These are phyloP conservation scores for Bubalus kerabau DNA, from an alignment of 2,113 vertebrate genomes.

Conservation along the genomic window DNA sequence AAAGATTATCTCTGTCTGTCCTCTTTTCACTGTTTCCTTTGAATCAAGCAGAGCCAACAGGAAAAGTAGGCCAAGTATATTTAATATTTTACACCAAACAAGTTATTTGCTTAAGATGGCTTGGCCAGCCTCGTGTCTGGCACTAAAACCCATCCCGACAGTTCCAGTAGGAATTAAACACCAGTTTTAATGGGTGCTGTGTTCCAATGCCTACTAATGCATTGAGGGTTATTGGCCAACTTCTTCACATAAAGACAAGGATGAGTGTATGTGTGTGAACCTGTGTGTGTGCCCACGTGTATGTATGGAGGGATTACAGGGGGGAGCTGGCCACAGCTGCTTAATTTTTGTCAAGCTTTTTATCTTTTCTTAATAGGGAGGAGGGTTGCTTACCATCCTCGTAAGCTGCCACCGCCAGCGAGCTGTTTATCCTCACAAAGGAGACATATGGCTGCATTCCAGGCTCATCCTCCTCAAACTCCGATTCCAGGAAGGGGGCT, in stretches of 20 bases:
- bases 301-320: conserved; percentile 50
- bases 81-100: conserved; percentile 83
- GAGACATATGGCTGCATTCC: conserved; percentile 84
- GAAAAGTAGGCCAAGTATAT: conserved; percentile 76
- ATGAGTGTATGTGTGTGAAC: conserved; percentile 35
- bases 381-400: conserved; percentile 89
- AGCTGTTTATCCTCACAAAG: conserved; percentile 89
- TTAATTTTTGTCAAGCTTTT: conserved; percentile 78
- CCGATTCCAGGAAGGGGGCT: conserved; percentile 85
- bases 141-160: conserved; percentile 68
- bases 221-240: conserved; percentile 80
- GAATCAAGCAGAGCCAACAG: conserved; percentile 46
- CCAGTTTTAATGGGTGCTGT: conserved; percentile 80
- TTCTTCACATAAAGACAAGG: conserved; percentile 80
- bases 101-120: conserved; percentile 83
- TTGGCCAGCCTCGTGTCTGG: conserved; percentile 79
- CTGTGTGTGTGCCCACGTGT: conserved; percentile 43
- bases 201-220: conserved; percentile 83
- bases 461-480: conserved; percentile 74
- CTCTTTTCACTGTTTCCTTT: conserved; percentile 5
- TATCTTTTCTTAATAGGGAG: conserved; percentile 54
- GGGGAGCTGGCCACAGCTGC: conserved; percentile 81
- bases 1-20: background rate
- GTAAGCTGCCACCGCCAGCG: conserved; percentile 90
- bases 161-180: conserved; percentile 83